Conservation (phyloP, 2,113 vertebrate species). For the Anolis sagrei region DNA sequence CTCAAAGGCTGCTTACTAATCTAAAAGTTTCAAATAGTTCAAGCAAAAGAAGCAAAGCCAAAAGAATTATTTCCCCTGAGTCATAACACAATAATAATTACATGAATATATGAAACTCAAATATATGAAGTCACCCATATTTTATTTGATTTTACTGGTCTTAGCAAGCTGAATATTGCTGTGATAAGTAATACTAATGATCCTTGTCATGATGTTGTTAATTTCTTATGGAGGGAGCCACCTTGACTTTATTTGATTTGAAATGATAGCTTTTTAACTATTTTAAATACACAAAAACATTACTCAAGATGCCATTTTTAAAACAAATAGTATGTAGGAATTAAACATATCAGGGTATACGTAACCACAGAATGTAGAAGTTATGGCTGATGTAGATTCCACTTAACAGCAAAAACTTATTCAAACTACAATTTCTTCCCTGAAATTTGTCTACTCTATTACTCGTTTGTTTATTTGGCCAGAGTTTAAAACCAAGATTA, state of each 20-base stretch:
- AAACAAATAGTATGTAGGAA: background rate
- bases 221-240: background rate
- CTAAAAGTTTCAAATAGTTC: background rate
- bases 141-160: slow-evolving; percentile 9
- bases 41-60: background rate
- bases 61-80: background rate
- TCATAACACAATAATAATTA: background rate
- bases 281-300: background rate
- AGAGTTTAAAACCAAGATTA: background rate
- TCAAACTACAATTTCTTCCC: background rate
- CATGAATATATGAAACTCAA: background rate
- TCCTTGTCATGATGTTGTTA: background rate
- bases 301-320: background rate
- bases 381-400: background rate
- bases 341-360: no score
- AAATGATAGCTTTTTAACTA: background rate
- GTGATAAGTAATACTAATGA: background rate
- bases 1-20: background rate
- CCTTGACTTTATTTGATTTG: background rate
- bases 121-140: background rate
- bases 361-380: background rate
- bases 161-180: background rate
- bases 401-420: background rate
- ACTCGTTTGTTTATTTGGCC: background rate
- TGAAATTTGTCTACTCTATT: background rate